Base-by-base conservation (phyloP, 1,140 invertebrate genomes). In the Solen grandis region DNA sequence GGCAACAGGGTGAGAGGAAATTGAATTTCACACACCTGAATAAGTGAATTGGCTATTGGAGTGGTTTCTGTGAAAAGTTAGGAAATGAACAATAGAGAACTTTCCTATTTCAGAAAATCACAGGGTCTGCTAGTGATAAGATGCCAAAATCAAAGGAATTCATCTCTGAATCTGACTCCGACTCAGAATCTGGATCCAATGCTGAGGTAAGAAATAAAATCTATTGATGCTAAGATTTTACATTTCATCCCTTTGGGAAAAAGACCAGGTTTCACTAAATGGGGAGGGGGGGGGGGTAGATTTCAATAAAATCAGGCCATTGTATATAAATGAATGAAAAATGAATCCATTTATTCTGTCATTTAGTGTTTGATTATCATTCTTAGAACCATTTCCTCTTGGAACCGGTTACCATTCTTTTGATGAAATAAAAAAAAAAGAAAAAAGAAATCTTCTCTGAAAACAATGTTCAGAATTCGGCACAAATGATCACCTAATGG, bases 131-230 rank as follows among this genome's bases (percentile, higher is more conserved):
- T 10, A 50, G 10, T 52, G 8, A 1, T 5, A 59, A 22, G 10
- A 73, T 73, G 70, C 70, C 70, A 13, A 73, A 73, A 41, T 60
- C 70, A 0, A 73, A 73, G 55, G 70, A 73, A 38, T 73, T 73
- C 25, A 73, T 73, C 13, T 73, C 70, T 0, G 70, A 73, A 25
- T 59, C 52, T 35, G 66, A 52, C 13, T 41, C 66, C 33, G 70
- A 62, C 29, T 72, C 69, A 8, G n/a, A n/a, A n/a, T 69, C 66
- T 36, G 70, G 46, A 8, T 10, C 31, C 59, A 57, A 73, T 25
- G 70, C 33, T 29, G 62, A 33, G 31, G 31, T 33, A 35, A 10
- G 36, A 55, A 0, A 31, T 33, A 0, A 29, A 38, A 19, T 19
- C 16, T 19, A 8, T 19, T 36, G 19, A 66, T 27, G 22, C n/a